phyloP scores from a whole-genome alignment of 2,113 vertebrate genomes.

The Poecile atricapillus region DNA sequence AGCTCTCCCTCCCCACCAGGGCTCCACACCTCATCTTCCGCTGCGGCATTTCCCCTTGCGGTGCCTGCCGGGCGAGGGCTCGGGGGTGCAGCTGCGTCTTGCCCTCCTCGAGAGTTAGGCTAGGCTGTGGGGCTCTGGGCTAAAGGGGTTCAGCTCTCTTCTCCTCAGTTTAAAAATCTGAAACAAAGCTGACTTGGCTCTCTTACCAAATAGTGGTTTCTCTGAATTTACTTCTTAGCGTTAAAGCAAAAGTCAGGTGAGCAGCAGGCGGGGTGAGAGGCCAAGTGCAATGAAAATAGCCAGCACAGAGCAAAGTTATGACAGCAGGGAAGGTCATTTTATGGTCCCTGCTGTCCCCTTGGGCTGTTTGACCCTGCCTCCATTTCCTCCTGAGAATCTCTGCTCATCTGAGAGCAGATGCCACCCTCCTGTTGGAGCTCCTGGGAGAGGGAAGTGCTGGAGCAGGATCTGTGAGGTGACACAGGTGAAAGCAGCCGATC shows the following conservation, averaged over 20 bases:
- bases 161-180: background rate
- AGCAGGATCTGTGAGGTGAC: background rate
- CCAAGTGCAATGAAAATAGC: background rate
- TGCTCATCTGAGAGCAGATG: background rate
- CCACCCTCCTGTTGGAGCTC: rapidly evolving
- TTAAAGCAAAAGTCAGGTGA: background rate
- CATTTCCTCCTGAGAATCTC: rapidly evolving
- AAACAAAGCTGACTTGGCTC: background rate
- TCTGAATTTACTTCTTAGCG: background rate
- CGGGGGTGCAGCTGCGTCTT: background rate
- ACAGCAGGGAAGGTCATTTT: background rate
- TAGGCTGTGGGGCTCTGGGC: background rate
- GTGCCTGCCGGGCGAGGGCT: background rate
- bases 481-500: background rate
- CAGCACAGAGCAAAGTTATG: background rate
- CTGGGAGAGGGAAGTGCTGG: background rate
- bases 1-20: background rate
- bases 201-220: background rate
- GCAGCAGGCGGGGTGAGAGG: background rate
- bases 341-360: rapidly evolving
- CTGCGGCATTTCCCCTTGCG: background rate
- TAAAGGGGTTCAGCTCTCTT: background rate
- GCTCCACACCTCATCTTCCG: background rate
- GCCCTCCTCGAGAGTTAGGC: background rate
- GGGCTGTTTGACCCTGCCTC: background rate